A percentile compares a stretch with the other conserved stretches of the same genome.
Conservation (phyloP, 1,140 invertebrate genomes). For the Plodia interpunctella region DNA sequence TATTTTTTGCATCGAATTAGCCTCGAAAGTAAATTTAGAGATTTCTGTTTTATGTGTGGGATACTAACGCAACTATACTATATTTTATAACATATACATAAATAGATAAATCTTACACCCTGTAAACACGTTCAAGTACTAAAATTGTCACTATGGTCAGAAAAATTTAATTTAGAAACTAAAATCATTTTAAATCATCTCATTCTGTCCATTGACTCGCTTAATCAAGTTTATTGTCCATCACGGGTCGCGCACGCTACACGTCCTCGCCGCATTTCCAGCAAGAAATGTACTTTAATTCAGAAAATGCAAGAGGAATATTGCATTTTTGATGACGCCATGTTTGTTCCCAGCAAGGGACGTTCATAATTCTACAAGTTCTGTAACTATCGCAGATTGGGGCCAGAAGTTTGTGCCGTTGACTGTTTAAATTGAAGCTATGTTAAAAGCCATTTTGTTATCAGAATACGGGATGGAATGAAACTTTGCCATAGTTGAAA, state of each 20-base stretch:
- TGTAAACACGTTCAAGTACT: too few relatives aligned
- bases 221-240: too few relatives aligned
- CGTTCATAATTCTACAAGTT: slow-evolving; percentile 1
- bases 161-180: too few relatives aligned
- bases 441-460: slow-evolving; percentile 4
- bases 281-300: not conserved
- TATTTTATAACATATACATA: too few relatives aligned
- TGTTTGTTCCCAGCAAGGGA: not conserved
- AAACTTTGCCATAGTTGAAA: not conserved
- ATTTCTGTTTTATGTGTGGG: too few relatives aligned
- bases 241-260: not conserved
- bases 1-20: too few relatives aligned
- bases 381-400: not conserved
- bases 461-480: not conserved
- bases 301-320: not conserved
- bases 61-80: too few relatives aligned
- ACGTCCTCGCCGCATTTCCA: not conserved
- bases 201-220: too few relatives aligned
- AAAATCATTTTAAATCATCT: too few relatives aligned
- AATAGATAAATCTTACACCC: too few relatives aligned
- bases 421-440: not conserved
- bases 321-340: not conserved
- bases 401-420: not conserved
- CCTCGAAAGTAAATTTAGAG: too few relatives aligned
- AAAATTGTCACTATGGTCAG: too few relatives aligned